These are phyloP conservation scores for Hoplodrina ambigua DNA, from an alignment of 2,888 invertebrate species.

Conservation along the genomic window DNA sequence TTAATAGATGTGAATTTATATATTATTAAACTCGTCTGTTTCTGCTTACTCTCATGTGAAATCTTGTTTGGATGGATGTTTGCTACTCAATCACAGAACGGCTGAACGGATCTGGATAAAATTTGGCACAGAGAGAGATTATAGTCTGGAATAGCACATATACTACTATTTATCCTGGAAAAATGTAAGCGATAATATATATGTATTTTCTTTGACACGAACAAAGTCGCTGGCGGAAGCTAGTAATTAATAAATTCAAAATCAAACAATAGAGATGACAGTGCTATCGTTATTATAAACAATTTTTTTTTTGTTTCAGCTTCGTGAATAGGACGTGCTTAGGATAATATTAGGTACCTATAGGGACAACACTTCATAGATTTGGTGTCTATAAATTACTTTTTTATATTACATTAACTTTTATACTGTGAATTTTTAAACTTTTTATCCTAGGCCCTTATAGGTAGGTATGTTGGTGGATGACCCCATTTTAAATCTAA, in stretches of 20 bases:
- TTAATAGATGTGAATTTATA: too few relatives aligned
- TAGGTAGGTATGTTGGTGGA: background rate
- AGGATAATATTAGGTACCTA: constrained; percentile 16
- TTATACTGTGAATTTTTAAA: constrained; percentile 24
- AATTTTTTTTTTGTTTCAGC: constrained; percentile 44
- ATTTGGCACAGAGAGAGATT: too few relatives aligned
- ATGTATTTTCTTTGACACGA: too few relatives aligned
- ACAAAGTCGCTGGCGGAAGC: too few relatives aligned
- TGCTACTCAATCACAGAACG: too few relatives aligned
- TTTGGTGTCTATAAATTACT: constrained; percentile 1
- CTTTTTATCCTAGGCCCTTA: background rate
- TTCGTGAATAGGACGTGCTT: constrained; percentile 26
- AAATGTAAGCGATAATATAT: too few relatives aligned
- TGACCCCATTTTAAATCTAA: background rate
- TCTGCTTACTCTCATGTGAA: too few relatives aligned
- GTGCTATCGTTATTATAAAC: constrained; percentile 7
- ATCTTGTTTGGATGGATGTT: too few relatives aligned
- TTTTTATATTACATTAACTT: constrained; percentile 4
- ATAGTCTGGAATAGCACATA: too few relatives aligned
- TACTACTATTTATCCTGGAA: too few relatives aligned
- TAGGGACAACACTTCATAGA: constrained; percentile 1
- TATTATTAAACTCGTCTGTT: too few relatives aligned
- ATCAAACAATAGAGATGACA: background rate
- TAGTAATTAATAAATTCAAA: background rate
- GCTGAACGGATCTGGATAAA: too few relatives aligned